Percentiles rank a stretch among this genome's conserved stretches.
phyloP scores from a whole-genome alignment of 2,888 invertebrate genomes.

The Meiosimyza platycephala region DNA sequence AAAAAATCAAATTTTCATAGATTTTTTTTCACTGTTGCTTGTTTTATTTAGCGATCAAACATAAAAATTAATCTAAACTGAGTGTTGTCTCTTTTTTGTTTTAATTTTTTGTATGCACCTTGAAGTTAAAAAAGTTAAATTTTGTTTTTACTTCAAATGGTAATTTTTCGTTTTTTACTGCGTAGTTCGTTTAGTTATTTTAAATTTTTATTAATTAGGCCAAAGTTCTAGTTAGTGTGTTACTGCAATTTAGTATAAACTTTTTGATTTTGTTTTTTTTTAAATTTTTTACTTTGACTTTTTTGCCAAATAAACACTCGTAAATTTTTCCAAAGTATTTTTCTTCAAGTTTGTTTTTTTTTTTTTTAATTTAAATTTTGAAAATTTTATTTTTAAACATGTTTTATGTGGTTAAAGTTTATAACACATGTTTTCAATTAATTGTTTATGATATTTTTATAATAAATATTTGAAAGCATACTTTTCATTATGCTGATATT shows the following conservation, averaged over 20 bases:
- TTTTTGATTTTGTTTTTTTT: too few relatives aligned
- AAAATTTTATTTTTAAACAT: too few relatives aligned
- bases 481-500: neutral
- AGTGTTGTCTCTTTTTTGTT: neutral
- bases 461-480: neutral
- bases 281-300: too few relatives aligned
- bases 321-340: too few relatives aligned
- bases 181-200: too few relatives aligned
- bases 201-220: too few relatives aligned
- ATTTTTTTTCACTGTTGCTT: constrained; percentile 46
- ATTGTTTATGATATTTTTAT: neutral
- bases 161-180: constrained; percentile 4
- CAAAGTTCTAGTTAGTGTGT: too few relatives aligned
- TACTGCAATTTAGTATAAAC: too few relatives aligned
- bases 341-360: too few relatives aligned
- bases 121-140: neutral
- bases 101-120: constrained; percentile 14
- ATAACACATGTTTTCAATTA: neutral
- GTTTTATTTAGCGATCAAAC: constrained; percentile 22
- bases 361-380: too few relatives aligned
- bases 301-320: too few relatives aligned
- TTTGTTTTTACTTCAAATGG: neutral
- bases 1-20: constrained; percentile 60
- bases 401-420: too few relatives aligned
- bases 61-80: neutral